These are phyloP conservation scores for Papilio polytes DNA, from an alignment of 1,140 invertebrate genomes.

Conservation along the genomic window DNA sequence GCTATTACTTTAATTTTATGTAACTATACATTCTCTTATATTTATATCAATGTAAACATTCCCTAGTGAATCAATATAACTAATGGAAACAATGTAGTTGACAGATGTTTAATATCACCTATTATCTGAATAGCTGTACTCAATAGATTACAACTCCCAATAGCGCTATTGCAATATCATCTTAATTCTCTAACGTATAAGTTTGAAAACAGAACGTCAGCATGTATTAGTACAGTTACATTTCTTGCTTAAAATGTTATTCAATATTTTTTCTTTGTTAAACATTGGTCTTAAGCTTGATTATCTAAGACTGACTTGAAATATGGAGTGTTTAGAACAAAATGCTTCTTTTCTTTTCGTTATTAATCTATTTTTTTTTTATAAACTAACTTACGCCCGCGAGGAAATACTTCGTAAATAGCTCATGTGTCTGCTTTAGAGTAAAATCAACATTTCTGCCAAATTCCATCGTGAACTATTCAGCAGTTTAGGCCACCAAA, in stretches of 20 bases:
- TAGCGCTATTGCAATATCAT: background rate
- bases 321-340: no score
- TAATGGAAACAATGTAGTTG: conserved; percentile 26
- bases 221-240: background rate
- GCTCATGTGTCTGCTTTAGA: no score
- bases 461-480: no score
- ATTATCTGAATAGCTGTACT: conserved; percentile 16
- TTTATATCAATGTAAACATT: background rate
- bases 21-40: background rate
- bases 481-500: no score
- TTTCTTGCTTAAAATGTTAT: background rate
- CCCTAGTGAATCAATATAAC: conserved; percentile 10
- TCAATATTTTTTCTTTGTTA: no score
- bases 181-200: background rate
- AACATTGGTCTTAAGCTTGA: no score
- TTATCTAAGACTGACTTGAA: background rate
- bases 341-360: no score
- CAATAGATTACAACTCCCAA: conserved; percentile 13
- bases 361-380: no score
- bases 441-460: no score
- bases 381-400: no score
- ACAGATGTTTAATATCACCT: conserved; percentile 25
- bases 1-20: no score
- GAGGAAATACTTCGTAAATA: no score
- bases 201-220: background rate